phyloP scores from a whole-genome alignment of 2,797 vertebrate genomes.

The Nannoperca australis region DNA sequence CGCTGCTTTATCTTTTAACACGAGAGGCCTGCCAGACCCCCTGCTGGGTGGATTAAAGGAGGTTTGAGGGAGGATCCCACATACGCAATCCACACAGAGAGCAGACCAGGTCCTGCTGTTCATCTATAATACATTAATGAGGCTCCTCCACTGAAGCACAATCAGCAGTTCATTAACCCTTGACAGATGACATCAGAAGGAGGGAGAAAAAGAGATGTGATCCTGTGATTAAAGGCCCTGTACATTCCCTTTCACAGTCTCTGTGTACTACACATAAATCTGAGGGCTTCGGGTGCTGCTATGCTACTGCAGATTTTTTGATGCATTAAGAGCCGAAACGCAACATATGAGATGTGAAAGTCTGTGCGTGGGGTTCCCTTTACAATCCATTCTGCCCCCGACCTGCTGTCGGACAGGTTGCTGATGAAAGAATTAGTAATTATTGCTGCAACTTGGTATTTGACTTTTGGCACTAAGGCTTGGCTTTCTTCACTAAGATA shows the following conservation, averaged over 20 bases:
- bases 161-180: constrained; percentile 85
- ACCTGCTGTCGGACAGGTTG: constrained; percentile 39
- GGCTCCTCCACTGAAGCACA: constrained; percentile 79
- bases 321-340: constrained; percentile 25
- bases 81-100: constrained; percentile 75
- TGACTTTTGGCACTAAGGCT: constrained; percentile 18
- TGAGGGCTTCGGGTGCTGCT: constrained; percentile 49
- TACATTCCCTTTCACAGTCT: constrained; percentile 68
- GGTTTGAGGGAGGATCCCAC: constrained; percentile 74
- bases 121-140: constrained; percentile 86
- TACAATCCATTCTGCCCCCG: constrained; percentile 32
- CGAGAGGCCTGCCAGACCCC: constrained; percentile 73
- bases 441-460: constrained; percentile 16
- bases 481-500: background rate
- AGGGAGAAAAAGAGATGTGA: constrained; percentile 65
- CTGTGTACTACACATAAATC: constrained; percentile 69
- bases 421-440: constrained; percentile 57
- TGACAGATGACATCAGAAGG: constrained; percentile 84
- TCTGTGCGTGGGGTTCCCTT: constrained; percentile 33
- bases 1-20: constrained; percentile 79
- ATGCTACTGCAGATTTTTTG: constrained; percentile 37
- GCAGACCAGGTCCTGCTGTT: constrained; percentile 76
- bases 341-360: constrained; percentile 40
- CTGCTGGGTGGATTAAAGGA: constrained; percentile 80
- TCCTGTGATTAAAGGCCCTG: constrained; percentile 76